Evolutionary conservation across 2,888 invertebrate species (phyloP).

Genomic region (Sthenelais limicola): DNA sequence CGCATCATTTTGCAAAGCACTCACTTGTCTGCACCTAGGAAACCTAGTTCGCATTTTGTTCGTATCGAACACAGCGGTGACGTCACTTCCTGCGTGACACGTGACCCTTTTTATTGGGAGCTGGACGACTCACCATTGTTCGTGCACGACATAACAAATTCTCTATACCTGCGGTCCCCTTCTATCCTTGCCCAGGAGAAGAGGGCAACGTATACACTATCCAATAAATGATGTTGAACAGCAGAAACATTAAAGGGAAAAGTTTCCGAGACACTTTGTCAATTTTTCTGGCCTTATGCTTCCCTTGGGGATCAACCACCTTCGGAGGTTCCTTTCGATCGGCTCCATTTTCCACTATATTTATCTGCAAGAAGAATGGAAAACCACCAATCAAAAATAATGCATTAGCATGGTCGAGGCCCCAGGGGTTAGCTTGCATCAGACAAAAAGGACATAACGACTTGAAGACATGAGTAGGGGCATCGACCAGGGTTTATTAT

Average conservation of each 20-base stretch:
- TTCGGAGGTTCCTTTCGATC: constrained; percentile 44
- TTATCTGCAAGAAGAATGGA: constrained; percentile 40
- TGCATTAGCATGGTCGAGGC: constrained; percentile 6
- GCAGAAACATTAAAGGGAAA: constrained; percentile 52
- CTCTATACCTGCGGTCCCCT: neutral
- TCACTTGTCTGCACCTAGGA: too few species aligned
- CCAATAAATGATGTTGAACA: constrained; percentile 55
- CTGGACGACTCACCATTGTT: constrained; percentile 27
- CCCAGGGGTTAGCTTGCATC: too few species aligned
- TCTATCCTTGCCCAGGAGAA: constrained; percentile 31
- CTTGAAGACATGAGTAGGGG: too few species aligned
- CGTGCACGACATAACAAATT: constrained; percentile 2
- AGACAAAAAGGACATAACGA: too few species aligned
- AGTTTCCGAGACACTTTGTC: constrained; percentile 53
- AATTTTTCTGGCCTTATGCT: constrained; percentile 49
- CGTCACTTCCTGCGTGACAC: constrained; percentile 9
- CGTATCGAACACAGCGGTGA: constrained; percentile 14
- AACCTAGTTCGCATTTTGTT: too few species aligned
- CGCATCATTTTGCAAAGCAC: too few species aligned
- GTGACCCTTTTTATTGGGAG: constrained; percentile 2
- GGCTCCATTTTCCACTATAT: constrained; percentile 43
- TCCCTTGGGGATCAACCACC: constrained; percentile 47
- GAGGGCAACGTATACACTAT: constrained; percentile 52
- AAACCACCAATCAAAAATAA: constrained; percentile 19
- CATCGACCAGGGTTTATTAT: too few species aligned